Conservation (phyloP, 1,140 invertebrate species). For the Heliconius hewitsoni region DNA sequence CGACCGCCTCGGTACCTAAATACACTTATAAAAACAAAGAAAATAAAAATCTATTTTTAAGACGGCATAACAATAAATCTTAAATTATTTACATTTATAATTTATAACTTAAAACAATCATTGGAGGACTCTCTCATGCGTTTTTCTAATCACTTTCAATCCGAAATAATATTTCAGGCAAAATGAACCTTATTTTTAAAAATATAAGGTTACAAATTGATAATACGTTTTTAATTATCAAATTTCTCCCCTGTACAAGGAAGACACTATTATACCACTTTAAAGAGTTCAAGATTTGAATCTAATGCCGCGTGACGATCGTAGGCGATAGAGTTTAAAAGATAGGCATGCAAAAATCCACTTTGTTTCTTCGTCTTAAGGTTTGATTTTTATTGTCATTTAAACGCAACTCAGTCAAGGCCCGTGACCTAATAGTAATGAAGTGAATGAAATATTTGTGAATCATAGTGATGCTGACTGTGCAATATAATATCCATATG, state of each 20-base stretch:
- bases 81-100: neutral
- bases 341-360: constrained; percentile 10
- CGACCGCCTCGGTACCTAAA: neutral
- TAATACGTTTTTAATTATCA: constrained; percentile 32
- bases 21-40: neutral
- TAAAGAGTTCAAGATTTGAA: constrained; percentile 75
- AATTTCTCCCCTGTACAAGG: constrained; percentile 46
- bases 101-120: constrained; percentile 7
- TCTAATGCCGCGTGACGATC: constrained; percentile 73
- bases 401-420: constrained; percentile 12
- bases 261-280: constrained; percentile 67
- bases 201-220: constrained; percentile 15
- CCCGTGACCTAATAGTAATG: constrained; percentile 37
- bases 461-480: neutral
- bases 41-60: neutral
- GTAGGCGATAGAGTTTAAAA: constrained; percentile 39
- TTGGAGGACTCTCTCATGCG: neutral
- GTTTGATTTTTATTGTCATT: neutral
- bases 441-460: constrained; percentile 2
- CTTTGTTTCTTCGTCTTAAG: constrained; percentile 36
- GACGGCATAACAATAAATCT: neutral
- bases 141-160: neutral
- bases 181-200: neutral
- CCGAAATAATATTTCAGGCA: neutral
- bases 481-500: neutral